Conservation (phyloP, 2,888 invertebrate species). For the Hanleya hanleyi region DNA sequence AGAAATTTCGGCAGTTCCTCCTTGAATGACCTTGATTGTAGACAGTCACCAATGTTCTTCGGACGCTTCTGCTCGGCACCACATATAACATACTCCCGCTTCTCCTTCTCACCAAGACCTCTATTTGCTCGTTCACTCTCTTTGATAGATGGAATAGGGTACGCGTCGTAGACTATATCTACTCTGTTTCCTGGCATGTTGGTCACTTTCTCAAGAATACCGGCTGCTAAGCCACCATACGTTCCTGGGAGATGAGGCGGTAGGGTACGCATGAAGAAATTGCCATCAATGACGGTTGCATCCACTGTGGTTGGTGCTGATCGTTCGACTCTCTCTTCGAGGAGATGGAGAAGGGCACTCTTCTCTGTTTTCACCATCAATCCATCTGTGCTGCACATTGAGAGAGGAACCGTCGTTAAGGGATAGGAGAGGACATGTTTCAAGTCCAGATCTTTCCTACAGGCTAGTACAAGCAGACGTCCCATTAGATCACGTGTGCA, state of each 20-base stretch:
- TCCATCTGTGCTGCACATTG: background rate
- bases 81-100: background rate
- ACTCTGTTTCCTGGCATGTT: background rate
- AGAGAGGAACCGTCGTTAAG: background rate
- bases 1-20: conserved; percentile 11
- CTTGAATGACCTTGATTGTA: conserved; percentile 11
- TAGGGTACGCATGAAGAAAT: background rate
- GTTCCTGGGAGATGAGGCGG: background rate
- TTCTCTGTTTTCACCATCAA: background rate
- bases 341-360: background rate
- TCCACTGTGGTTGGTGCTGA: background rate
- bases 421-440: background rate
- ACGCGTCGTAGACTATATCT: background rate
- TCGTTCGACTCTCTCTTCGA: background rate
- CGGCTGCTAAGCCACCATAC: background rate
- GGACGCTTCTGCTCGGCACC: too few species aligned
- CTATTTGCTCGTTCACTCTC: background rate
- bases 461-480: too few species aligned
- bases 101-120: background rate
- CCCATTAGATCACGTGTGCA: background rate
- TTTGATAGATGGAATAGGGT: background rate
- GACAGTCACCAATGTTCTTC: background rate
- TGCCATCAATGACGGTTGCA: background rate
- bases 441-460: background rate
- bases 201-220: background rate